Base-by-base conservation (phyloP, 2,113 vertebrate species). In the Phrynosoma blainvillii region DNA sequence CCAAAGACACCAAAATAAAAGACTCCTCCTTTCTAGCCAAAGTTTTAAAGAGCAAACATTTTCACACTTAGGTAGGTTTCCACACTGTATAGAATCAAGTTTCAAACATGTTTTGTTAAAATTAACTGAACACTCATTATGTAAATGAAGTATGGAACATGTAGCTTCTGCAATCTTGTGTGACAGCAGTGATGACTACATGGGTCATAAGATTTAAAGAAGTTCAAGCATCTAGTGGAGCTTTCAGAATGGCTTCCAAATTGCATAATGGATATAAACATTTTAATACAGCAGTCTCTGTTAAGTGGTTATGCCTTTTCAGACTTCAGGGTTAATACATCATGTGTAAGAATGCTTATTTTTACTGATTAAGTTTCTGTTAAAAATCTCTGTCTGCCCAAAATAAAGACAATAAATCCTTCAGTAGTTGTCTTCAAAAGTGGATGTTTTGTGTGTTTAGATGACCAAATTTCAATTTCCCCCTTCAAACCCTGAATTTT, bases 1-100 rank as follows among this genome's bases (percentile, higher is more conserved):
- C 94, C 62, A 0, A 97, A 96, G 94, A 89, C 74, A 79, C 73
- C 92, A 88, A 96, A 84, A 47, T 96, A 93, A 97, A 96, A 88
- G 83, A 71, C 21, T 82, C 36, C 56, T n/a, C 2, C 52, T 12
- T 90, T 89, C 79, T 81, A 90, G 5, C n/a, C 3, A 78, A 90
- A 90, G 86, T 56, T 68, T 20, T 68, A 56, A 87, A 75, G 87
- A 94, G 92, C 93, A 87, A 93, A 93, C 88, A 87, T 16, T 65
- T 73, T 3, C 86, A 88, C 8, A 59, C 82, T 25, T 77, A n/a
- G 14, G 0, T 0, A 86, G 36, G 21, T 13, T 85, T 52, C 3
- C 32, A 9, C 59, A 83, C 21, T 25, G 23, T 81, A 81, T 30
- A 54, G 56, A 89, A 86, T 77, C 73, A 1, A 71, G 52, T 54